Percentiles rank a stretch among this genome's conserved stretches.
phyloP scores from a whole-genome alignment of 2,797 vertebrate genomes.

The Odontamblyopus lacepedii region DNA sequence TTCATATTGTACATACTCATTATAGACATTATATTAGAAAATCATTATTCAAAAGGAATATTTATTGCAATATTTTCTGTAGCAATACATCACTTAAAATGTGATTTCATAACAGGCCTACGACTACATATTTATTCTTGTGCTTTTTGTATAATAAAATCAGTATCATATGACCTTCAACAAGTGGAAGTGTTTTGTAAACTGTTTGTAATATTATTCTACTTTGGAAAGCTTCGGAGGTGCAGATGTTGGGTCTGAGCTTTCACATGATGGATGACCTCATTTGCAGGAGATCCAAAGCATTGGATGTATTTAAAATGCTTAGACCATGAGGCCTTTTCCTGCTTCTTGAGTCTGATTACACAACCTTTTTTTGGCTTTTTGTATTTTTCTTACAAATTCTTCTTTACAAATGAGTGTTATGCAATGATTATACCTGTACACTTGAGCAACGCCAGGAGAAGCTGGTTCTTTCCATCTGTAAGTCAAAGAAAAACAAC shows the following conservation, averaged over 20 bases:
- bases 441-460: conserved; percentile 94
- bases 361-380: conserved; percentile 13
- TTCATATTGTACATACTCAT: neutral
- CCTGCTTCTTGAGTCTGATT: conserved; percentile 19
- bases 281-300: conserved; percentile 32
- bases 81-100: neutral
- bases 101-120: neutral
- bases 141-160: neutral
- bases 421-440: conserved; percentile 81
- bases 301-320: conserved; percentile 37
- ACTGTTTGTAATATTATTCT: neutral
- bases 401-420: conserved; percentile 2
- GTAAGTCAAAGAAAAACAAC: conserved; percentile 44
- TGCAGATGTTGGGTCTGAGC: conserved; percentile 26
- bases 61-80: neutral
- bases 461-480: conserved; percentile 98
- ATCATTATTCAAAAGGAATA: neutral
- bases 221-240: neutral
- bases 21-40: neutral
- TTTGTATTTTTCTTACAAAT: conserved; percentile 17
- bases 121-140: neutral
- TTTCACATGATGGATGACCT: conserved; percentile 42
- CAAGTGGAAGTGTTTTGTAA: neutral
- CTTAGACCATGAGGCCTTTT: conserved; percentile 27
- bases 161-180: neutral